Percentiles rank a stretch among this genome's conserved stretches.
Evolutionary conservation across 2,797 vertebrate species (phyloP).

Genomic region (Diplodus puntazzo): DNA sequence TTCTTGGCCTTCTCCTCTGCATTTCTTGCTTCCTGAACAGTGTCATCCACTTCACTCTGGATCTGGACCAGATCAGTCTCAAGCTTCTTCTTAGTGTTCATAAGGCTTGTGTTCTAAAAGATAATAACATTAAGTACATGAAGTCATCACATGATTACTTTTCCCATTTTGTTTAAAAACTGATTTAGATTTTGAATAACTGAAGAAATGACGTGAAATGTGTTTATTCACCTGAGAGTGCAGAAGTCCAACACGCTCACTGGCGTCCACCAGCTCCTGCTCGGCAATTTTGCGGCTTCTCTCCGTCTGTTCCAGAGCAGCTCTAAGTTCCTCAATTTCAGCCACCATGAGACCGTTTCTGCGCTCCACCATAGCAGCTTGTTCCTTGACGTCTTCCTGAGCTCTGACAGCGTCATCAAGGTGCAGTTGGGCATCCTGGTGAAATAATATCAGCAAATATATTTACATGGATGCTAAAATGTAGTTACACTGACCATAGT

Average conservation of each 20-base stretch:
- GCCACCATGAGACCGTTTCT: slow-evolving; percentile 89
- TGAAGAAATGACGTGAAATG: too few species aligned
- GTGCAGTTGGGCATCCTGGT: slow-evolving; percentile 89
- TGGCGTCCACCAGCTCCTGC: slow-evolving; percentile 89
- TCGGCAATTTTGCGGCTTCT: slow-evolving; percentile 87
- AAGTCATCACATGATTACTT: not conserved
- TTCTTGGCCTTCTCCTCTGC: slow-evolving; percentile 95
- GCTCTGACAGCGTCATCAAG: slow-evolving; percentile 88
- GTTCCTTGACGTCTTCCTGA: slow-evolving; percentile 91
- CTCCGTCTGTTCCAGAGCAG: slow-evolving; percentile 90
- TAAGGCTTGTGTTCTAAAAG: slow-evolving; percentile 87
- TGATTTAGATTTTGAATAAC: not conserved
- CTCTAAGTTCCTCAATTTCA: slow-evolving; percentile 90
- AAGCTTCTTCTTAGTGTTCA: slow-evolving; percentile 89
- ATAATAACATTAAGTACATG: not conserved
- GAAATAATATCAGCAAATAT: not conserved
- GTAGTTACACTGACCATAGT: not conserved
- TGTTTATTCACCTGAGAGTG: slow-evolving; percentile 76
- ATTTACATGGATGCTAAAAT: not conserved
- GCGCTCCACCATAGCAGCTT: slow-evolving; percentile 89
- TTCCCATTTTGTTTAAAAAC: not conserved
- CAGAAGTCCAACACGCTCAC: slow-evolving; percentile 88
- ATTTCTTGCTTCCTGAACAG: slow-evolving; percentile 90
- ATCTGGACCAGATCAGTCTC: slow-evolving; percentile 88
- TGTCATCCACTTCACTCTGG: slow-evolving; percentile 90